Evolutionary conservation across 1,140 invertebrate genomes (phyloP).

Genomic region (Brachionus rotundiformis): DNA sequence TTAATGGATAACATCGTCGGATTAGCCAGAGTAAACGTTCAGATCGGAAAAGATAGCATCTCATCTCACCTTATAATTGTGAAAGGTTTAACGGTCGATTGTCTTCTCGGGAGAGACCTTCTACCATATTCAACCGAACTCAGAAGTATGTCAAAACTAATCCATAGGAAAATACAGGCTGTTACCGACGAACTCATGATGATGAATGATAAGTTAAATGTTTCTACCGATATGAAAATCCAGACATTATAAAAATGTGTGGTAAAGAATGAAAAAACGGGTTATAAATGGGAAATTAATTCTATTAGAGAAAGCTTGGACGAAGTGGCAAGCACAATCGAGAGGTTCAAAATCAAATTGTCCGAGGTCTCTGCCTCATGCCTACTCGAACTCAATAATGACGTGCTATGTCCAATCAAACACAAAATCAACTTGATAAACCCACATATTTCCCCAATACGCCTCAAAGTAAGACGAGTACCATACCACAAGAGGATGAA

Average conservation of each 20-base stretch:
- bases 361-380: background rate
- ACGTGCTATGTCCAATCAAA: background rate
- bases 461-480: background rate
- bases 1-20: background rate
- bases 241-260: too few relatives aligned
- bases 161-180: too few relatives aligned
- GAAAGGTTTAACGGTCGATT: conserved; percentile 5
- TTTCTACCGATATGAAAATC: too few relatives aligned
- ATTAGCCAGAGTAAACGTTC: background rate
- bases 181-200: too few relatives aligned
- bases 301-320: background rate
- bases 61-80: background rate
- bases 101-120: background rate
- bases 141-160: background rate
- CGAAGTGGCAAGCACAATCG: conserved; percentile 13
- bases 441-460: background rate
- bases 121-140: background rate
- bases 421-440: background rate
- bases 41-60: background rate
- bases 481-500: background rate
- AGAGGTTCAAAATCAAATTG: background rate
- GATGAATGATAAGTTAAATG: too few relatives aligned
- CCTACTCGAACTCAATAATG: background rate
- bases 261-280: too few relatives aligned
- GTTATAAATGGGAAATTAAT: background rate